These are phyloP conservation scores for Hyles vespertilio DNA, from an alignment of 1,140 invertebrate species.

Conservation along the genomic window DNA sequence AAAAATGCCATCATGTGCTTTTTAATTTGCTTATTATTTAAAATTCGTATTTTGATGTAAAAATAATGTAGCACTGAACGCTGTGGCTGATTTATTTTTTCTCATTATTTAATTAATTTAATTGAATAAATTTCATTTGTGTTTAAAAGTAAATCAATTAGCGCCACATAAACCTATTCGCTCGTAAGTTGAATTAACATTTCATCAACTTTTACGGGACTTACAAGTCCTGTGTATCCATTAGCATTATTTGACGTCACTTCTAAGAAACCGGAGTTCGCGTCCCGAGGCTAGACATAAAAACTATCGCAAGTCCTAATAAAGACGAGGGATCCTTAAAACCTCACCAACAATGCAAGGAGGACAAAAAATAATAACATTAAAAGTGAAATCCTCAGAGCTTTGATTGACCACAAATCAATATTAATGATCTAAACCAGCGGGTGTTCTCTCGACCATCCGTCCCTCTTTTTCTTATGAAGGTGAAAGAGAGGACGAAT, in stretches of 20 bases:
- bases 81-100: no score
- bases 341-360: constrained; percentile 34
- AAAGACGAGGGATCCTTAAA: constrained; percentile 42
- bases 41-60: no score
- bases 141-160: no score
- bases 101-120: no score
- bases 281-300: neutral
- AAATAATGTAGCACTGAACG: no score
- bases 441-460: constrained; percentile 53
- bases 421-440: constrained; percentile 73
- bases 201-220: constrained; percentile 4
- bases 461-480: constrained; percentile 34
- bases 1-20: no score
- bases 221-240: neutral
- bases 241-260: no score
- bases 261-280: no score
- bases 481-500: constrained; percentile 37
- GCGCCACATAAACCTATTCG: no score
- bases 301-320: constrained; percentile 8
- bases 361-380: constrained; percentile 63
- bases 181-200: constrained; percentile 18
- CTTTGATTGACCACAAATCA: constrained; percentile 76
- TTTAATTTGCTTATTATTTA: no score
- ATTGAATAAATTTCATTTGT: no score
- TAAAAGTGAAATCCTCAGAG: constrained; percentile 72